A percentile compares a stretch with the other conserved stretches of the same genome.
These are phyloP conservation scores for Drosophila falleni DNA, from an alignment of 2,888 invertebrate genomes.

Conservation along the genomic window DNA sequence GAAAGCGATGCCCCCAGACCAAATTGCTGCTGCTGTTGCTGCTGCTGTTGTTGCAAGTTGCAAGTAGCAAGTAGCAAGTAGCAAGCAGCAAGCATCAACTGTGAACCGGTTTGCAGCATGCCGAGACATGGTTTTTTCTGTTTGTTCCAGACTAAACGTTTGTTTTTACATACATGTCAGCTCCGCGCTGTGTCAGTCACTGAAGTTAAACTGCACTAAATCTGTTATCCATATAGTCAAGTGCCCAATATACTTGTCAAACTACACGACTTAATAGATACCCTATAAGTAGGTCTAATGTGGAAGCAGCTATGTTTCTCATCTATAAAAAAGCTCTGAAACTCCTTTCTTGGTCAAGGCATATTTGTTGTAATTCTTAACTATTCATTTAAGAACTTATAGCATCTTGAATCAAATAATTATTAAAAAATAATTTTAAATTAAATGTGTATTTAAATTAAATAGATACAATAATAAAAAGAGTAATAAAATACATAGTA, in stretches of 20 bases:
- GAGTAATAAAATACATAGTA: too few species aligned
- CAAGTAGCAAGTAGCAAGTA: constrained; percentile 6
- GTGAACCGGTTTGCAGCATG: constrained; percentile 56
- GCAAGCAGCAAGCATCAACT: constrained; percentile 42
- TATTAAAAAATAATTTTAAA: too few species aligned
- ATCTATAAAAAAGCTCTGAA: too few species aligned
- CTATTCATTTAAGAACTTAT: too few species aligned
- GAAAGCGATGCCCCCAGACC: constrained; percentile 7
- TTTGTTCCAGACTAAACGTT: constrained; percentile 71
- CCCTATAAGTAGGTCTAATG: neutral
- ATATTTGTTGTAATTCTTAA: too few species aligned
- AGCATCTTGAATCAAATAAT: too few species aligned
- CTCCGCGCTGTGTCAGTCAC: constrained; percentile 15
- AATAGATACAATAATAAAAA: too few species aligned
- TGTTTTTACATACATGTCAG: constrained; percentile 41
- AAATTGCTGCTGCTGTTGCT: constrained; percentile 31
- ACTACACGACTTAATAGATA: neutral
- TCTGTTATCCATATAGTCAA: constrained; percentile 6
- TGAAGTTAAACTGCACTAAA: constrained; percentile 20
- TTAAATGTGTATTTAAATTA: too few species aligned
- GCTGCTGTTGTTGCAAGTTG: constrained; percentile 16
- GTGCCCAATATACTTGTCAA: neutral
- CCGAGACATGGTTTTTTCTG: constrained; percentile 20
- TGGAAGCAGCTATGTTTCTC: neutral
- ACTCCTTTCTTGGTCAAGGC: too few species aligned